A percentile compares a stretch with the other conserved stretches of the same genome.
Evolutionary conservation across 2,797 vertebrate genomes (phyloP).

Genomic region (Neoniphon sammara): DNA sequence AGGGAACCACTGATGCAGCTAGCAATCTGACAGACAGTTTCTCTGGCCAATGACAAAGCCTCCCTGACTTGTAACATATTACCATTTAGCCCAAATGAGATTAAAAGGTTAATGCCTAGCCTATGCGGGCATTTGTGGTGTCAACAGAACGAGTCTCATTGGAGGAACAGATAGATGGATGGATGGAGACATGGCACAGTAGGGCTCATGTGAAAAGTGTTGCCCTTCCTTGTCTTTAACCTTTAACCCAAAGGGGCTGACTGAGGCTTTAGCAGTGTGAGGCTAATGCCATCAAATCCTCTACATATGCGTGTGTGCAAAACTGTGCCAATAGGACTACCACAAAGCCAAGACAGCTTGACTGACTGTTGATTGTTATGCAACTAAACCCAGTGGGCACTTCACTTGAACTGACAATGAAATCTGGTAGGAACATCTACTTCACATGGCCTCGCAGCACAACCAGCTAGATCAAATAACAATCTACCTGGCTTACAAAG

Average conservation of each 20-base stretch:
- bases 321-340: constrained; percentile 54
- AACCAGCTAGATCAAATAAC: not conserved
- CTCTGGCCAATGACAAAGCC: constrained; percentile 50
- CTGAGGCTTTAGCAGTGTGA: constrained; percentile 67
- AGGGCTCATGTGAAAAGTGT: constrained; percentile 47
- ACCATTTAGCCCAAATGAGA: constrained; percentile 68
- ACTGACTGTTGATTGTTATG: constrained; percentile 53
- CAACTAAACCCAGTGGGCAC: constrained; percentile 46
- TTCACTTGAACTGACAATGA: constrained; percentile 9
- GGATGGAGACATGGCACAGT: constrained; percentile 20
- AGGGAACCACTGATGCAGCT: constrained; percentile 29
- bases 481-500: not conserved
- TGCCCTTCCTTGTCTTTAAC: constrained; percentile 56
- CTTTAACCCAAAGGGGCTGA: constrained; percentile 67
- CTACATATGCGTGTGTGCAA: constrained; percentile 58
- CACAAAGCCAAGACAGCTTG: constrained; percentile 60
- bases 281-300: constrained; percentile 80
- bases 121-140: constrained; percentile 27
- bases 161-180: constrained; percentile 29
- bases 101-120: constrained; percentile 67
- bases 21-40: constrained; percentile 47
- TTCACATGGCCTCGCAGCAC: constrained; percentile 11
- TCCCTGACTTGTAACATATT: constrained; percentile 44
- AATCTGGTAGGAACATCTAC: constrained; percentile 5
- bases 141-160: constrained; percentile 4